A percentile compares a stretch with the other conserved stretches of the same genome.
Conservation (phyloP, 2,888 invertebrate species). For the Dynastes maya region DNA sequence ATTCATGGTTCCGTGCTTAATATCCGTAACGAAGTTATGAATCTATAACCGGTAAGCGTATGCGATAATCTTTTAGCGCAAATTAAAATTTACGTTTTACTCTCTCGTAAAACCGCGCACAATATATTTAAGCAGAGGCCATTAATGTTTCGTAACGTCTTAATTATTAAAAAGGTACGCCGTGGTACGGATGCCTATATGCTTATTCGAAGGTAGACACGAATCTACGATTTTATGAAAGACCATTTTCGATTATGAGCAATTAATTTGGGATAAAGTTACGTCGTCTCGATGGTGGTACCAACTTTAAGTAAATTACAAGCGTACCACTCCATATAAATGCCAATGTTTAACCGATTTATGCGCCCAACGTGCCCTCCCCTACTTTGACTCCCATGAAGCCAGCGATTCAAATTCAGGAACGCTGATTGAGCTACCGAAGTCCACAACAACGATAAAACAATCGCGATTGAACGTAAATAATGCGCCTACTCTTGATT, state of each 20-base stretch:
- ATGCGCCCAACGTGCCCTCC: constrained; percentile 59
- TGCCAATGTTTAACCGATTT: constrained; percentile 67
- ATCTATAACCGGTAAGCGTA: not conserved
- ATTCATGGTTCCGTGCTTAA: constrained; percentile 28
- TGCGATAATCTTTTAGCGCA: not conserved
- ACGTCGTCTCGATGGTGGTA: constrained; percentile 57
- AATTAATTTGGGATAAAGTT: constrained; percentile 56
- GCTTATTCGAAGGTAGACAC: not conserved
- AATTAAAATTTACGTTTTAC: constrained; percentile 41
- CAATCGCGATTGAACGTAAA: constrained; percentile 67
- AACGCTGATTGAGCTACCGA: constrained; percentile 60
- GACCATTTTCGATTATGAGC: constrained; percentile 26
- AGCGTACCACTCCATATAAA: constrained; percentile 65
- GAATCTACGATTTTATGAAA: constrained; percentile 35
- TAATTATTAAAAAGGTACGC: constrained; percentile 37
- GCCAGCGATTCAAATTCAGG: constrained; percentile 68
- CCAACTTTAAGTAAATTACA: constrained; percentile 62
- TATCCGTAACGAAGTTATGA: constrained; percentile 22
- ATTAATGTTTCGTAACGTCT: constrained; percentile 41
- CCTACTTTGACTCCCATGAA: constrained; percentile 28
- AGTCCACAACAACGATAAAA: constrained; percentile 62
- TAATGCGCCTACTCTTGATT: constrained; percentile 67
- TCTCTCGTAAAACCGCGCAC: constrained; percentile 17
- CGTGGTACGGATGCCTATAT: constrained; percentile 4
- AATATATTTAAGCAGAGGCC: constrained; percentile 4